These are phyloP conservation scores for Motacilla alba DNA, from an alignment of 2,113 vertebrate genomes.

Conservation along the genomic window DNA sequence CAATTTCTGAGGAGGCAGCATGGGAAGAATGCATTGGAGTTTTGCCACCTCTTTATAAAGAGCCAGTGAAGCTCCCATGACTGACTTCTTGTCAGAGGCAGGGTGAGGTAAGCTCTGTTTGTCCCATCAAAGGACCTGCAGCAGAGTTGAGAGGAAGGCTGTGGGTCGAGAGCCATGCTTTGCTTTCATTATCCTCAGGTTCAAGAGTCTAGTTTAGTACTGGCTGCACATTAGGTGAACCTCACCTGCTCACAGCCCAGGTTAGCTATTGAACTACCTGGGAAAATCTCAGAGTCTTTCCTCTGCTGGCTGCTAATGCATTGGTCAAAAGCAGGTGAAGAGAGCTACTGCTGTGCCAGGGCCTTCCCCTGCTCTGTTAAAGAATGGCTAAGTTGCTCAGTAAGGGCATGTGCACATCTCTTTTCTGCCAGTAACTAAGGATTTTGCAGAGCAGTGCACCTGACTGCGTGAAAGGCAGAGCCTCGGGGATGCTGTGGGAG, in stretches of 20 bases:
- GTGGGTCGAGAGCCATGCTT: accelerated
- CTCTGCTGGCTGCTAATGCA: neutral
- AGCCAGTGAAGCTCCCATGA: neutral
- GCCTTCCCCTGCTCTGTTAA: neutral
- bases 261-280: neutral
- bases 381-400: neutral
- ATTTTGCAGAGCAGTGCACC: neutral
- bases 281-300: neutral
- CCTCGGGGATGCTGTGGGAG: neutral
- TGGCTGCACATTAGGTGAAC: neutral
- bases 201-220: neutral
- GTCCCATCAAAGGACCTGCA: neutral
- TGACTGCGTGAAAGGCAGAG: neutral
- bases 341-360: neutral
- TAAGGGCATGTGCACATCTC: accelerated
- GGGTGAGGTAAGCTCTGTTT: neutral
- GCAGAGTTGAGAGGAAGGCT: neutral
- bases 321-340: neutral
- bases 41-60: neutral
- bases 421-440: neutral
- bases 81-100: neutral
- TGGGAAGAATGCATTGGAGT: neutral
- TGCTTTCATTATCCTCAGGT: neutral
- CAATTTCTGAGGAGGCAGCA: neutral
- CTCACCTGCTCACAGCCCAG: neutral